Percentiles rank a stretch among this genome's conserved stretches.
These are phyloP conservation scores for Stegodyphus mimosarum DNA, from an alignment of 1,140 invertebrate species.

Conservation along the genomic window DNA sequence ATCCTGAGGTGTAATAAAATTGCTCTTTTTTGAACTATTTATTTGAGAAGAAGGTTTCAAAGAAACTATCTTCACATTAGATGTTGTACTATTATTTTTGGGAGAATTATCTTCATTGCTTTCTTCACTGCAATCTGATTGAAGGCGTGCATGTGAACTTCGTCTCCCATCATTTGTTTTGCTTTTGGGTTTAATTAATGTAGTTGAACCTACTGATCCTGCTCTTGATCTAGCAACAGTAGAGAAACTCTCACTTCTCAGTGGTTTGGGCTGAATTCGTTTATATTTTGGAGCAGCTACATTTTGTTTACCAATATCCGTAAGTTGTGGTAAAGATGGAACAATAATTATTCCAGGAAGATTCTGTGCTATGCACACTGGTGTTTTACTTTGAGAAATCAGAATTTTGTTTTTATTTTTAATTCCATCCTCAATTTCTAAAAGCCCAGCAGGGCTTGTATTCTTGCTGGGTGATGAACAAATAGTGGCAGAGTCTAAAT, in stretches of 20 bases:
- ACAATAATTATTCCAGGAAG: slow-evolving; percentile 59
- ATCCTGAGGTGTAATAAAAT: slow-evolving; percentile 35
- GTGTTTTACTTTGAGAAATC: slow-evolving; percentile 32
- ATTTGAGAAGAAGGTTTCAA: slow-evolving; percentile 2
- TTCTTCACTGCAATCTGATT: slow-evolving; percentile 28
- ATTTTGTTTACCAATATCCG: slow-evolving; percentile 9
- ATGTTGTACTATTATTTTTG: not conserved
- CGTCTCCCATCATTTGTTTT: slow-evolving; percentile 38
- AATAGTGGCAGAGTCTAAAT: not conserved
- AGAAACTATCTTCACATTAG: slow-evolving; percentile 19
- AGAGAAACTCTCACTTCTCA: slow-evolving; percentile 67
- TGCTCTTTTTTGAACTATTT: slow-evolving; percentile 19
- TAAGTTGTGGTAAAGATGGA: slow-evolving; percentile 43
- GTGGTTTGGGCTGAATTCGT: slow-evolving; percentile 69
- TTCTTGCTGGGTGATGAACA: not conserved
- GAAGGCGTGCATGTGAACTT: slow-evolving; percentile 50
- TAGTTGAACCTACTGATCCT: slow-evolving; percentile 40
- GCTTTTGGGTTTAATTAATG: slow-evolving; percentile 23
- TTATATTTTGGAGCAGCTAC: slow-evolving; percentile 68
- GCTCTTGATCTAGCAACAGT: slow-evolving; percentile 76
- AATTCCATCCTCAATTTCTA: slow-evolving; percentile 17
- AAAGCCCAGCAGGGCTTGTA: not conserved
- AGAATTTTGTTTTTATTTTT: slow-evolving; percentile 34
- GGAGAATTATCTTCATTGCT: slow-evolving; percentile 2
- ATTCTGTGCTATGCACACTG: slow-evolving; percentile 41